These are phyloP conservation scores for Epinephelus moara DNA, from an alignment of 2,113 vertebrate genomes.

Conservation along the genomic window DNA sequence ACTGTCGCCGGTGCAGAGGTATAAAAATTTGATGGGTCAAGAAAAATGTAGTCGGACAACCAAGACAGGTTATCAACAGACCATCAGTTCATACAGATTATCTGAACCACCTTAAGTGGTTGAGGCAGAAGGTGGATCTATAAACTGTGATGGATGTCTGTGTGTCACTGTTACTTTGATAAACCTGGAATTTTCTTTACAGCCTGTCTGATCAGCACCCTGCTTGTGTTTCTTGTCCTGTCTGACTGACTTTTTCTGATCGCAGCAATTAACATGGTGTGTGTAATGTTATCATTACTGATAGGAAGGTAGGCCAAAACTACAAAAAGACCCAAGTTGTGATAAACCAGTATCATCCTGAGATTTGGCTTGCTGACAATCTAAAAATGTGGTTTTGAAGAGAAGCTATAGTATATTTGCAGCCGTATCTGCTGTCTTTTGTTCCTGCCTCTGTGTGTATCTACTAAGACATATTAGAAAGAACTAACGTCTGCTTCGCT, in stretches of 20 bases:
- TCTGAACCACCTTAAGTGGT: not conserved
- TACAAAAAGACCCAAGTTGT: not conserved
- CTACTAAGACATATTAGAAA: constrained; percentile 4
- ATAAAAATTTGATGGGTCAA: too few relatives aligned
- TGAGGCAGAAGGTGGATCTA: not conserved
- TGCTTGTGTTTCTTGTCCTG: too few relatives aligned
- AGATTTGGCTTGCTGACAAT: not conserved
- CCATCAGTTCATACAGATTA: not conserved
- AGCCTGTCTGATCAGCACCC: too few relatives aligned
- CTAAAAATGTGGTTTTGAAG: not conserved
- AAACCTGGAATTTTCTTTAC: too few relatives aligned
- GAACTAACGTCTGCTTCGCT: not conserved
- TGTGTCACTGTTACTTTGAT: not conserved
- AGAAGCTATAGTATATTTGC: not conserved
- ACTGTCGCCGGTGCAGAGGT: too few relatives aligned
- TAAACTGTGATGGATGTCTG: too few relatives aligned
- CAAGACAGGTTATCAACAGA: not conserved
- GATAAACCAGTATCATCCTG: not conserved
- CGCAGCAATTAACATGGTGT: not conserved
- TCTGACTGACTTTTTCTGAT: not conserved
- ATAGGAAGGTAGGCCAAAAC: not conserved
- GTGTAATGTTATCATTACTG: not conserved
- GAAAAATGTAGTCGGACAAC: too few relatives aligned
- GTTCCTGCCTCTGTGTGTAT: not conserved
- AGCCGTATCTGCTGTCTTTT: not conserved